Evolutionary conservation across 1,140 invertebrate genomes (phyloP).

Genomic region (Drosophila lowei): DNA sequence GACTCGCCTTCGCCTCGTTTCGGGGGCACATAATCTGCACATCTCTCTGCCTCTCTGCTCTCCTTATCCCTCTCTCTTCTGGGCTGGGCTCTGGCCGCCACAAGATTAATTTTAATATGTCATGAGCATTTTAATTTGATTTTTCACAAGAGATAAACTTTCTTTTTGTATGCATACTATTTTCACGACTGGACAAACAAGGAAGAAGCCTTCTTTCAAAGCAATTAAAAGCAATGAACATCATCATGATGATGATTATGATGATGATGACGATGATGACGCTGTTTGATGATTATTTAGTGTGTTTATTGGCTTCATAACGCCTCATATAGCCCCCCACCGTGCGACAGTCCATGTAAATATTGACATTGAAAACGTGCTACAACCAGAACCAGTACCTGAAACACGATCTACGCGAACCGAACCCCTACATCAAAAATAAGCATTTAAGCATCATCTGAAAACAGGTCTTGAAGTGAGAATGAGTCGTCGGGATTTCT

Average conservation of each 20-base stretch:
- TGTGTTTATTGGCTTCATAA: conserved; percentile 36
- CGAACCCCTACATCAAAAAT: conserved; percentile 45
- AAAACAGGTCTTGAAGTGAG: conserved; percentile 45
- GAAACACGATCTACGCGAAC: conserved; percentile 27
- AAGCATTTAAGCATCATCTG: conserved; percentile 18
- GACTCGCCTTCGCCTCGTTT: conserved; percentile 15
- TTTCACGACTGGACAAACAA: conserved; percentile 39
- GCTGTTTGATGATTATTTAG: conserved; percentile 28
- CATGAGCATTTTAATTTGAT: conserved; percentile 44
- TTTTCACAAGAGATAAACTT: conserved; percentile 40
- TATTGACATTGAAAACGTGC: conserved; percentile 73
- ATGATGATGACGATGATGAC: conserved; percentile 20
- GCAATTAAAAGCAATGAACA: conserved; percentile 45
- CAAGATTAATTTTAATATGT: conserved; percentile 46
- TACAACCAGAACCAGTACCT: conserved; percentile 23
- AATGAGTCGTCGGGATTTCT: conserved; percentile 60
- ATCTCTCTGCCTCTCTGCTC: conserved; percentile 18
- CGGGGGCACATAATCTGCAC: not conserved
- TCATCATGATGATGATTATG: conserved; percentile 2
- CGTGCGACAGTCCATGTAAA: conserved; percentile 59
- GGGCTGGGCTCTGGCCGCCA: not conserved
- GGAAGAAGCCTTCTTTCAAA: conserved; percentile 16
- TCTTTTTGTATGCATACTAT: conserved; percentile 31
- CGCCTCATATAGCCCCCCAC: too few species aligned
- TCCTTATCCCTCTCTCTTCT: too few species aligned